Evolutionary conservation across 2,113 vertebrate species (phyloP).

Genomic region (Pachycephala philippinensis): DNA sequence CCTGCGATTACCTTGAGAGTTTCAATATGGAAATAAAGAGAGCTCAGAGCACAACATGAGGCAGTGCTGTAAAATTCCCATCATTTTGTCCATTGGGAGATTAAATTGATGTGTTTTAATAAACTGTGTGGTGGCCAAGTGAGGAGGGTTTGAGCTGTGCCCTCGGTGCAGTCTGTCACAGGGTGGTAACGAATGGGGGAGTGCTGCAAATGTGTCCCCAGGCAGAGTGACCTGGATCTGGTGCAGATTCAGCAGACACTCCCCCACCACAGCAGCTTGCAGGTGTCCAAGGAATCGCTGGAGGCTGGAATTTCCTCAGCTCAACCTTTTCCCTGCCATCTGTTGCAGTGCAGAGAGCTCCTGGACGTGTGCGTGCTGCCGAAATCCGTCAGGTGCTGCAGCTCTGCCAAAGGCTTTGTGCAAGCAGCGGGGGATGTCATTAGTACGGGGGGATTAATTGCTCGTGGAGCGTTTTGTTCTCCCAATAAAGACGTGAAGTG

Average conservation of each 20-base stretch:
- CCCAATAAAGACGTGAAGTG: background rate
- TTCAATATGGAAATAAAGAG: constrained; percentile 42
- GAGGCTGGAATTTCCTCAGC: background rate
- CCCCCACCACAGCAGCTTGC: background rate
- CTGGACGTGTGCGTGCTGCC: background rate
- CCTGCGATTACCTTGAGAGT: constrained; percentile 54
- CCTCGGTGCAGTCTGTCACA: background rate
- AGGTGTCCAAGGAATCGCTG: background rate
- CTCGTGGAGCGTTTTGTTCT: background rate
- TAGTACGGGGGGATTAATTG: background rate
- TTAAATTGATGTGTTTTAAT: background rate
- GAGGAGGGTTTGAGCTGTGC: background rate
- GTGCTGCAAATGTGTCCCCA: background rate
- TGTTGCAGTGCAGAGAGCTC: background rate
- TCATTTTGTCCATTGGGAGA: background rate
- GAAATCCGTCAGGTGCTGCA: background rate
- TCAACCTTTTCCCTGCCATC: background rate
- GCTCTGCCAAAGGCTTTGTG: background rate
- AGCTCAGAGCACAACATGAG: background rate
- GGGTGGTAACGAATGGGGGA: background rate
- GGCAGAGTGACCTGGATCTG: background rate
- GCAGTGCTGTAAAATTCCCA: background rate
- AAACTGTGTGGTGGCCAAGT: background rate
- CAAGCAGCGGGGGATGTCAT: background rate
- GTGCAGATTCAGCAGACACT: background rate